phyloP scores from a whole-genome alignment of 2,797 vertebrate species.

The Lagodon rhomboides region DNA sequence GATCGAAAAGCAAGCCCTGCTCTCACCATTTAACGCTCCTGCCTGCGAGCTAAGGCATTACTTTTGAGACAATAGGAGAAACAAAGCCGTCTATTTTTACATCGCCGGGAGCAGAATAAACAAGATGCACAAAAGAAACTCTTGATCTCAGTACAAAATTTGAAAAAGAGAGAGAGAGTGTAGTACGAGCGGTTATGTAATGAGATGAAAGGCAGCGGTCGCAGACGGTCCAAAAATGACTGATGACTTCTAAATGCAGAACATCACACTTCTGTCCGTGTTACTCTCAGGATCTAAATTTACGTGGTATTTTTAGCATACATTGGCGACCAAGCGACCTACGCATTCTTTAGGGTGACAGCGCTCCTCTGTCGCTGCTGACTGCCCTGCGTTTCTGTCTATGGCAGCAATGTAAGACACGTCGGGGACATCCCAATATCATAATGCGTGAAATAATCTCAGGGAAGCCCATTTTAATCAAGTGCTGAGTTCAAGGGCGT shows the following conservation, averaged over 20 bases:
- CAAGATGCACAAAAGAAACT: slow-evolving; percentile 38
- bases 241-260: slow-evolving; percentile 48
- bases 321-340: slow-evolving; percentile 14
- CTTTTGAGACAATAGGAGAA: slow-evolving; percentile 40
- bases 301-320: slow-evolving; percentile 24
- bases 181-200: slow-evolving; percentile 37
- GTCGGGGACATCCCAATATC: slow-evolving; percentile 45
- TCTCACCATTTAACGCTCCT: slow-evolving; percentile 32
- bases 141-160: slow-evolving; percentile 18
- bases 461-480: slow-evolving; percentile 61
- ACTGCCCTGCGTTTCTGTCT: slow-evolving; percentile 32
- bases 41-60: slow-evolving; percentile 45
- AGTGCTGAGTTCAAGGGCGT: slow-evolving; percentile 42
- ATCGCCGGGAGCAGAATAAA: slow-evolving; percentile 35
- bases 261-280: slow-evolving; percentile 23
- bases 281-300: slow-evolving; percentile 25
- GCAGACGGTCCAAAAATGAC: slow-evolving; percentile 31
- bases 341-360: slow-evolving; percentile 29
- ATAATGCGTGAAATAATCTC: slow-evolving; percentile 53
- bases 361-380: neutral
- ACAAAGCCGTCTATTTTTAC: slow-evolving; percentile 50
- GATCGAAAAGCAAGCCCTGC: slow-evolving; percentile 39
- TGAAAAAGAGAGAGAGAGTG: neutral
- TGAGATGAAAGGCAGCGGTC: slow-evolving; percentile 42
- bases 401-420: slow-evolving; percentile 9